Percentiles rank a stretch among this genome's conserved stretches.
phyloP scores from a whole-genome alignment of 2,888 invertebrate genomes.

The Mesoligia furuncula region DNA sequence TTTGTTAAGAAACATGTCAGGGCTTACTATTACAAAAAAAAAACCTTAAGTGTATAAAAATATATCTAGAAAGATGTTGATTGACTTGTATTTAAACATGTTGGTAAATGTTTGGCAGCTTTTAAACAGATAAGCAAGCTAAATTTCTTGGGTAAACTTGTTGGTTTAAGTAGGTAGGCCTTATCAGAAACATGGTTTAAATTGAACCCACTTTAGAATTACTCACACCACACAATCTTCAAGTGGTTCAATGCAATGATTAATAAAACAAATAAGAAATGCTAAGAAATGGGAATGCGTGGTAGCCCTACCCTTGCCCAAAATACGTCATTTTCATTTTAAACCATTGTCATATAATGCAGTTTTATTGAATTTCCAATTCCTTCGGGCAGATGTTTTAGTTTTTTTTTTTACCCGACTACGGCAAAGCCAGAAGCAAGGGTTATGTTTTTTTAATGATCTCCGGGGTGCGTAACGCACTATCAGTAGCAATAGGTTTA shows the following conservation, averaged over 20 bases:
- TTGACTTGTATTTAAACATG: conserved; percentile 26
- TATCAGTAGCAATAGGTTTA: no score
- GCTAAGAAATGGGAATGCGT: conserved; percentile 29
- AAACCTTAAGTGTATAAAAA: not conserved
- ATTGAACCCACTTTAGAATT: conserved; percentile 35
- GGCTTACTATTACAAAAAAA: not conserved
- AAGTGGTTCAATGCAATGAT: conserved; percentile 43
- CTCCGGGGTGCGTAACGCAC: no score
- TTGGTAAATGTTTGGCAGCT: conserved; percentile 40
- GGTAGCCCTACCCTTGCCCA: conserved; percentile 24
- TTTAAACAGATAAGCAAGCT: conserved; percentile 29
- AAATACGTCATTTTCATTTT: conserved; percentile 21
- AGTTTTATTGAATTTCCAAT: conserved; percentile 9
- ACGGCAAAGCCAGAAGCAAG: not conserved
- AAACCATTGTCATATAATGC: not conserved
- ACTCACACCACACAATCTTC: conserved; percentile 48
- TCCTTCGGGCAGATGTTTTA: not conserved
- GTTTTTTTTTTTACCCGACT: not conserved
- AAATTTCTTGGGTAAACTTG: not conserved
- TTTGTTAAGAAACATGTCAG: not conserved
- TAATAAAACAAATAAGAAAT: conserved; percentile 49
- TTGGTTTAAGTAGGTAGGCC: not conserved
- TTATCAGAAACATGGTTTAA: conserved; percentile 45
- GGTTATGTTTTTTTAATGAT: not conserved
- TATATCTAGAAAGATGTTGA: not conserved